phyloP scores from a whole-genome alignment of 2,797 vertebrate genomes.

The Erethizon dorsatum region DNA sequence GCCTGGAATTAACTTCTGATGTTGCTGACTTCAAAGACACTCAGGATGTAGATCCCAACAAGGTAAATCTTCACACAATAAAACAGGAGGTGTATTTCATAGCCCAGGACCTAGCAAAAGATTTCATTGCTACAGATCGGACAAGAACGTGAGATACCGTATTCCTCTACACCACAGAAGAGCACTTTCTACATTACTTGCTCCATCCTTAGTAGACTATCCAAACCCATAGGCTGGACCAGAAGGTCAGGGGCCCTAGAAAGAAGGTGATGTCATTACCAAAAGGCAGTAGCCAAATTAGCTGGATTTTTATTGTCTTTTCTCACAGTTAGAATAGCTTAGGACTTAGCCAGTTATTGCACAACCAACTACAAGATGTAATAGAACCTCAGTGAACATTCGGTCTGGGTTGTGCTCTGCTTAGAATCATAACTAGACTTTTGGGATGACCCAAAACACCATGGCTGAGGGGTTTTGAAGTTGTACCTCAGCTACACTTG shows the following conservation, averaged over 20 bases:
- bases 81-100: conserved; percentile 75
- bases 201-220: conserved; percentile 47
- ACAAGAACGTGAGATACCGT: conserved; percentile 47
- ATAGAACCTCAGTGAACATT: conserved; percentile 65
- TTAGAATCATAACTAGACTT: conserved; percentile 38
- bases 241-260: conserved; percentile 61
- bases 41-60: conserved; percentile 69
- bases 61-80: conserved; percentile 65
- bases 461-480: conserved; percentile 46
- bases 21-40: conserved; percentile 83
- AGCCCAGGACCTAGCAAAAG: conserved; percentile 66
- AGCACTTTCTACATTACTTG: conserved; percentile 22
- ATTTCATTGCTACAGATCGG: conserved; percentile 72
- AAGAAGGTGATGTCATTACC: conserved; percentile 71
- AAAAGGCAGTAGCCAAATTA: conserved; percentile 63
- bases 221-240: neutral
- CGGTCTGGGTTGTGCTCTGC: neutral
- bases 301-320: conserved; percentile 78
- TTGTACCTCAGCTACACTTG: conserved; percentile 11
- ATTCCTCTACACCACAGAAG: conserved; percentile 48
- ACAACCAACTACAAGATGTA: conserved; percentile 36
- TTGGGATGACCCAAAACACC: neutral
- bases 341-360: conserved; percentile 70
- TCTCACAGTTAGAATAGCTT: conserved; percentile 73
- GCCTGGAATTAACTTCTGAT: conserved; percentile 83